phyloP scores from a whole-genome alignment of 1,140 invertebrate species.

The Bombus superbus region DNA sequence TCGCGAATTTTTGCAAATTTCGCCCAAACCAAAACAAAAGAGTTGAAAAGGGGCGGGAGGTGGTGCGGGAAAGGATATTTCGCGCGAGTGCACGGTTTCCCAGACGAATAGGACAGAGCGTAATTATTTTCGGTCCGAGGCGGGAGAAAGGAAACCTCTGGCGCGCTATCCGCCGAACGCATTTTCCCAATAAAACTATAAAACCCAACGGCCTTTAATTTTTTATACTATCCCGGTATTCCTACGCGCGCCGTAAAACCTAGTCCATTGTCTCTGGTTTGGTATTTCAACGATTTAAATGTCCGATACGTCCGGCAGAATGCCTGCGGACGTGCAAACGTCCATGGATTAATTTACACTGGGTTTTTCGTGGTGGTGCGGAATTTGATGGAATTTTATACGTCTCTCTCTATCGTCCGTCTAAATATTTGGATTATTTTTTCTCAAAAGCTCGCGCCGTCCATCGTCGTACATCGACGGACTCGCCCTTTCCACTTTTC shows the following conservation, averaged over 20 bases:
- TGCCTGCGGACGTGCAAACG: constrained; percentile 34
- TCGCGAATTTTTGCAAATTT: constrained; percentile 15
- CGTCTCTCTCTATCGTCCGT: not conserved
- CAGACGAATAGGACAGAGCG: not conserved
- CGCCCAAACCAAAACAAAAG: not conserved
- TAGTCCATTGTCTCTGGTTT: constrained; percentile 46
- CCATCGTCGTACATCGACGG: not conserved
- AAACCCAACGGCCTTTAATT: constrained; percentile 41
- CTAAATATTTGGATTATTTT: constrained; percentile 54
- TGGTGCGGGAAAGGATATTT: not conserved
- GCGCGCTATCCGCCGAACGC: not conserved
- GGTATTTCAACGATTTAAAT: constrained; percentile 59
- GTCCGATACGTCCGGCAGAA: constrained; percentile 18
- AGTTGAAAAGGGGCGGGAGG: too few species aligned
- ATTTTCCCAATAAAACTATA: constrained; percentile 27
- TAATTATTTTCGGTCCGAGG: constrained; percentile 26
- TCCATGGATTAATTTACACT: constrained; percentile 68
- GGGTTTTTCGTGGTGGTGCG: constrained; percentile 52
- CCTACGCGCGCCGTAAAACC: constrained; percentile 46
- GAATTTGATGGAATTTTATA: constrained; percentile 72
- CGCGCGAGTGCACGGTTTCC: not conserved
- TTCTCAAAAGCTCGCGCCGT: constrained; percentile 12
- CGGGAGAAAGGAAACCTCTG: not conserved
- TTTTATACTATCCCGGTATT: constrained; percentile 21
- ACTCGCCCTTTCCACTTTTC: not conserved